phyloP scores from a whole-genome alignment of 2,113 vertebrate genomes.

The Carettochelys insculpta region DNA sequence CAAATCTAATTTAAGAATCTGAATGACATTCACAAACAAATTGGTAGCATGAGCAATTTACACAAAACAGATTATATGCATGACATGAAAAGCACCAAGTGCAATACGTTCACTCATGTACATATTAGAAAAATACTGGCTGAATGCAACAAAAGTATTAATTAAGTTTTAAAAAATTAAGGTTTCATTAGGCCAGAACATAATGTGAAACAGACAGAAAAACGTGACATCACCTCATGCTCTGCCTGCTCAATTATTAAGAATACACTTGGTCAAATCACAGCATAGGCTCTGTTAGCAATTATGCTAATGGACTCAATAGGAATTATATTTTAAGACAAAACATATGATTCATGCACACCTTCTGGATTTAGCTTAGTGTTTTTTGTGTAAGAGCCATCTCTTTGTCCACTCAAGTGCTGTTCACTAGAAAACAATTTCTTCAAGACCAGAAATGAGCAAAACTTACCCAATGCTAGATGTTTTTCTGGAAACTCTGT shows the following conservation, averaged over 20 bases:
- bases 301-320: not conserved
- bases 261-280: not conserved
- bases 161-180: not conserved
- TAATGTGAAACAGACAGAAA: not conserved
- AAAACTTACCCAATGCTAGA: constrained; percentile 74
- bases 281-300: not conserved
- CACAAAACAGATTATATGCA: not conserved
- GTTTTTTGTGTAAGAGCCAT: not conserved
- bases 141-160: not conserved
- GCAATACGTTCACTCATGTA: not conserved
- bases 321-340: not conserved
- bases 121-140: not conserved
- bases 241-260: not conserved
- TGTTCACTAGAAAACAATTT: not conserved
- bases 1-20: not conserved
- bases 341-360: not conserved
- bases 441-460: not conserved
- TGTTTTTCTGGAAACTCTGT: constrained; percentile 55
- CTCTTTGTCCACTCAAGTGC: not conserved
- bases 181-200: not conserved
- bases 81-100: not conserved
- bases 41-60: not conserved
- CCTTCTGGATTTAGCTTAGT: not conserved
- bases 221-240: not conserved
- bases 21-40: not conserved